Evolutionary conservation across 2,113 vertebrate species (phyloP).

Genomic region (Echinops telfairi): DNA sequence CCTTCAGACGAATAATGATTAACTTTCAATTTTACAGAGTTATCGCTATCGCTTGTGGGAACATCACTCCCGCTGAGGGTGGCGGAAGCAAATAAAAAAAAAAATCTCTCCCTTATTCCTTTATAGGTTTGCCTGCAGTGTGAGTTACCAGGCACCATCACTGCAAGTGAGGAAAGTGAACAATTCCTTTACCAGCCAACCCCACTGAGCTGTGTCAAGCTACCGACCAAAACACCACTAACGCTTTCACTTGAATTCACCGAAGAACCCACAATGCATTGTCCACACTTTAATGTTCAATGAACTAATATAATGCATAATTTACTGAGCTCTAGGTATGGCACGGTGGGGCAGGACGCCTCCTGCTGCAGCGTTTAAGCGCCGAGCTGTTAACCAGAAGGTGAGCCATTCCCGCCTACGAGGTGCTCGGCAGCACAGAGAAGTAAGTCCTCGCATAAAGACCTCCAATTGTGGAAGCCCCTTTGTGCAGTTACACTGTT

Average conservation of each 20-base stretch:
- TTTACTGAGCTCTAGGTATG: not conserved
- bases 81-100: too few species aligned
- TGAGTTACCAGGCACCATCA: not conserved
- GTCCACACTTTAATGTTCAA: not conserved
- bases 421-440: not conserved
- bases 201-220: not conserved
- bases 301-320: not conserved
- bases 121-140: not conserved
- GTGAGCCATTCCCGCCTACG: too few species aligned
- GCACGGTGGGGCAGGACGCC: not conserved
- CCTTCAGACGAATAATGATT: not conserved
- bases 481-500: not conserved
- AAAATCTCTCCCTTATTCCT: not conserved
- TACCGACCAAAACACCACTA: not conserved
- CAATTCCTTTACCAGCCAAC: not conserved
- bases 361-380: not conserved
- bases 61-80: too few species aligned
- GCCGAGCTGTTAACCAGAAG: not conserved
- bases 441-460: not conserved
- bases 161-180: not conserved
- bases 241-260: not conserved
- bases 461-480: not conserved
- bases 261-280: not conserved
- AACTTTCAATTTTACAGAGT: conserved; percentile 23
- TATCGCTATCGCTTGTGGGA: not conserved